These are phyloP conservation scores for Parthenolecanium corni DNA, from an alignment of 2,888 invertebrate genomes.

Conservation along the genomic window DNA sequence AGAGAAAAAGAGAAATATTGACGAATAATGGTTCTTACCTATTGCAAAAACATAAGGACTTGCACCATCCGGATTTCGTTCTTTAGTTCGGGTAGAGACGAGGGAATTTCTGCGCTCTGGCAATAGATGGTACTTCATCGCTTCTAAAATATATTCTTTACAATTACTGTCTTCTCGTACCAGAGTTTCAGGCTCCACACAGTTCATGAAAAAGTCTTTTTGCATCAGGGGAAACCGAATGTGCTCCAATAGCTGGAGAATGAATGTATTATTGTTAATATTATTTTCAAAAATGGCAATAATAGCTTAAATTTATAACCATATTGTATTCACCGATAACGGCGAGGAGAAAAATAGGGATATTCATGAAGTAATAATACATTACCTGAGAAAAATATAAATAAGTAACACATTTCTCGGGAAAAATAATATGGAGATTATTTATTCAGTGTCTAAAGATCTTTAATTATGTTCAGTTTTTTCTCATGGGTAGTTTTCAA, in stretches of 20 bases:
- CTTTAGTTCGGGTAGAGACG: slow-evolving; percentile 50
- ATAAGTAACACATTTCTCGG: too few relatives aligned
- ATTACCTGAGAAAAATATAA: too few relatives aligned
- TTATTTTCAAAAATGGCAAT: too few relatives aligned
- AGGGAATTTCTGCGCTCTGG: slow-evolving; percentile 54
- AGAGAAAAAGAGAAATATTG: too few relatives aligned
- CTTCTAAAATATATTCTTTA: slow-evolving; percentile 53
- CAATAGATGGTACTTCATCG: slow-evolving; percentile 57
- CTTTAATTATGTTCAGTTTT: too few relatives aligned
- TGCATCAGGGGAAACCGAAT: slow-evolving; percentile 52
- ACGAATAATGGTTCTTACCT: slow-evolving; percentile 35
- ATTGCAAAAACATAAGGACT: slow-evolving; percentile 55
- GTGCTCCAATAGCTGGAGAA: slow-evolving; percentile 48
- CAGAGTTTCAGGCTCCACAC: slow-evolving; percentile 53
- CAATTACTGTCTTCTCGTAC: slow-evolving; percentile 53
- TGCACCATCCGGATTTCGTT: slow-evolving; percentile 54
- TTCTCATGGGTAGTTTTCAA: too few relatives aligned
- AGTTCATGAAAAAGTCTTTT: slow-evolving; percentile 53
- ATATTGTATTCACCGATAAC: too few relatives aligned
- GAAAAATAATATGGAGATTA: too few relatives aligned
- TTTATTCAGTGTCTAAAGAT: too few relatives aligned
- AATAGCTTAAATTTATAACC: too few relatives aligned
- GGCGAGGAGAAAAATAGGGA: too few relatives aligned
- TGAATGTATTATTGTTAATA: background rate
- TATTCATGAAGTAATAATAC: too few relatives aligned